Conservation (phyloP, 1,140 invertebrate genomes). For the Ostrea edulis region DNA sequence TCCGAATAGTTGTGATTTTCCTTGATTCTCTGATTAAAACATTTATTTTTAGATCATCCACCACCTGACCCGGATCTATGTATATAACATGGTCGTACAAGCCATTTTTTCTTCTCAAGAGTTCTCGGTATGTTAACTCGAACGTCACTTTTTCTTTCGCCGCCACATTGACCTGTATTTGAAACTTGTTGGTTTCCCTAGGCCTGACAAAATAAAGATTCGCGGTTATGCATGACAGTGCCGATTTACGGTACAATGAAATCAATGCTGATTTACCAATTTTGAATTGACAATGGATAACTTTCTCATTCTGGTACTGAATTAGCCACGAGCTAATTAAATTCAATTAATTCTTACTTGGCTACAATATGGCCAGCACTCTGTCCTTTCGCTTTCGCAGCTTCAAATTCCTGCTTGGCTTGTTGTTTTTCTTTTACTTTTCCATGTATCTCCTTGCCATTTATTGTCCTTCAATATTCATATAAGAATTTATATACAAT, state of each 20-base stretch:
- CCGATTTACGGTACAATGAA: neutral
- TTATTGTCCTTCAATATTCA: slow-evolving; percentile 60
- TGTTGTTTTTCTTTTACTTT: slow-evolving; percentile 72
- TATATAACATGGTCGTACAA: slow-evolving; percentile 67
- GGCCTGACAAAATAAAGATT: slow-evolving; percentile 51
- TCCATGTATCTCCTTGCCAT: slow-evolving; percentile 64
- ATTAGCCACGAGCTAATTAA: too few relatives aligned
- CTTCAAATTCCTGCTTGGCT: slow-evolving; percentile 66
- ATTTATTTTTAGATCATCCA: slow-evolving; percentile 61
- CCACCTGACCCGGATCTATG: slow-evolving; percentile 66
- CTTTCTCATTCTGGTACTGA: too few relatives aligned
- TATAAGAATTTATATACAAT: too few relatives aligned
- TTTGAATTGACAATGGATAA: too few relatives aligned
- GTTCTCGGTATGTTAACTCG: slow-evolving; percentile 70
- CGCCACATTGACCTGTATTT: slow-evolving; percentile 69
- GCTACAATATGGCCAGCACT: slow-evolving; percentile 63
- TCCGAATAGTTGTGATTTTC: slow-evolving; percentile 53
- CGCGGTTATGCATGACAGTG: too few relatives aligned
- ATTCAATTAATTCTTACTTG: slow-evolving; percentile 23
- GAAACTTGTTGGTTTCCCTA: slow-evolving; percentile 71
- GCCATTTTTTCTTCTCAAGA: slow-evolving; percentile 60
- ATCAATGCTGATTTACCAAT: too few relatives aligned
- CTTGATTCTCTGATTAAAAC: slow-evolving; percentile 61
- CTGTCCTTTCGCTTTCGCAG: slow-evolving; percentile 64
- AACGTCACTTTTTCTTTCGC: slow-evolving; percentile 65